Conservation (phyloP, 2,797 vertebrate species). For the Platyrinchus mystaceus region DNA sequence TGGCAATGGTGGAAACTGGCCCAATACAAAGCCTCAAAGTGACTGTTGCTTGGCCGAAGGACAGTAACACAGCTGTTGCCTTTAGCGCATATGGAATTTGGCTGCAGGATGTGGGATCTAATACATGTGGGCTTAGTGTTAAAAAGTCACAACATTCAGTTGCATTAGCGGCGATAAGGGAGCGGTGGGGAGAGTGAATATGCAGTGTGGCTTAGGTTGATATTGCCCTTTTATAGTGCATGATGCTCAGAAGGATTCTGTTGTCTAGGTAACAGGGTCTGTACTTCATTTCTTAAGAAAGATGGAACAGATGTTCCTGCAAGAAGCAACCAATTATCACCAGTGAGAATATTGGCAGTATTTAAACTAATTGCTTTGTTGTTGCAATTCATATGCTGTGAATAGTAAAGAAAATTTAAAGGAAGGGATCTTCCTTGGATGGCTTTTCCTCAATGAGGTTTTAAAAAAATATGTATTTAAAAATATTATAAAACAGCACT, state of each 20-base stretch:
- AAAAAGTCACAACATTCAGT: neutral
- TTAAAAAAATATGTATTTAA: neutral
- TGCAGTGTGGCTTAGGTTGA: neutral
- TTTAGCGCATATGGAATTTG: neutral
- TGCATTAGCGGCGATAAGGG: fast-evolving
- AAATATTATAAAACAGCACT: neutral
- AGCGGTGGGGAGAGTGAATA: fast-evolving
- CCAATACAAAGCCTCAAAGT: neutral
- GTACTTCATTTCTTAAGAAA: slow-evolving; percentile 35
- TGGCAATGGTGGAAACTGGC: neutral
- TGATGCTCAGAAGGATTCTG: slow-evolving; percentile 49
- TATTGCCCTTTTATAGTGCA: neutral
- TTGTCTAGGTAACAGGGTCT: slow-evolving; percentile 65
- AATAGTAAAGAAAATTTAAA: slow-evolving; percentile 23
- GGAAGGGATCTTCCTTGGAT: neutral
- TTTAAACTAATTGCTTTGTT: slow-evolving; percentile 58
- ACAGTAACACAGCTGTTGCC: neutral
- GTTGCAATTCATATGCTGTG: neutral
- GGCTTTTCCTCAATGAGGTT: neutral
- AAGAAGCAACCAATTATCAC: slow-evolving; percentile 59
- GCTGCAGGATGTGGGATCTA: neutral
- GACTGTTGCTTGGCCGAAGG: neutral
- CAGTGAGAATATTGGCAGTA: slow-evolving; percentile 38
- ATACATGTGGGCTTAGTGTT: neutral
- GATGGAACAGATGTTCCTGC: slow-evolving; percentile 62